These are phyloP conservation scores for Olivierus martensii DNA, from an alignment of 1,140 invertebrate genomes.

Conservation along the genomic window DNA sequence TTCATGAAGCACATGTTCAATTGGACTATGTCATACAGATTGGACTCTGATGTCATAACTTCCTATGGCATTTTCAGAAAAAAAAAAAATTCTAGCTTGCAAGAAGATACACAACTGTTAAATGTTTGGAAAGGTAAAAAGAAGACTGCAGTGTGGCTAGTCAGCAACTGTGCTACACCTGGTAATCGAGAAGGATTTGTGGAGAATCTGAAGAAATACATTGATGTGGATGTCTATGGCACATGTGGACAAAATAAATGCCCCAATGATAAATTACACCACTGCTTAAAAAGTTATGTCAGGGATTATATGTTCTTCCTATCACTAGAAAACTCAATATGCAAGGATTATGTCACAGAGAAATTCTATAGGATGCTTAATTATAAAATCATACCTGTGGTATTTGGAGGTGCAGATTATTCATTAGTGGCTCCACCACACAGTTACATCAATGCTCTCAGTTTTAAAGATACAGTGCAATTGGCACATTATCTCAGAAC, in stretches of 20 bases:
- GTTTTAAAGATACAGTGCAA: slow-evolving; percentile 14
- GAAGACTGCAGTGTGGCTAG: slow-evolving; percentile 41
- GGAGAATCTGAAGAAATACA: slow-evolving; percentile 36
- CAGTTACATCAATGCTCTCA: slow-evolving; percentile 19
- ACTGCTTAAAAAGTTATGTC: slow-evolving; percentile 38
- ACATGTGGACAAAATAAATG: slow-evolving; percentile 32
- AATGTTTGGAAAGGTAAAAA: slow-evolving; percentile 16
- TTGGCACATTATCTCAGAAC: slow-evolving; percentile 16
- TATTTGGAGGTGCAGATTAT: slow-evolving; percentile 21
- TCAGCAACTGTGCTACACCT: slow-evolving; percentile 42
- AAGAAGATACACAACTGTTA: background rate
- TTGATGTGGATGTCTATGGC: slow-evolving; percentile 51
- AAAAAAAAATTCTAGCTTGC: background rate
- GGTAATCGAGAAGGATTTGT: slow-evolving; percentile 41
- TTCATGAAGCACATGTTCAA: slow-evolving; percentile 27
- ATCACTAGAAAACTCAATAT: slow-evolving; percentile 57
- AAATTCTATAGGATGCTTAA: slow-evolving; percentile 33
- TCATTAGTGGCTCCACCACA: slow-evolving; percentile 14
- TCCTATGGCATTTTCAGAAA: slow-evolving; percentile 20
- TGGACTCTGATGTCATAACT: slow-evolving; percentile 26
- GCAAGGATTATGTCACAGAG: slow-evolving; percentile 53
- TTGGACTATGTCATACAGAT: slow-evolving; percentile 35
- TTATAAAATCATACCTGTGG: slow-evolving; percentile 21
- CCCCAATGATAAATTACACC: background rate
- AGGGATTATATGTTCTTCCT: slow-evolving; percentile 54